Percentiles rank a stretch among this genome's conserved stretches.
Evolutionary conservation across 2,797 vertebrate species (phyloP).

Genomic region (Cuculus canorus): DNA sequence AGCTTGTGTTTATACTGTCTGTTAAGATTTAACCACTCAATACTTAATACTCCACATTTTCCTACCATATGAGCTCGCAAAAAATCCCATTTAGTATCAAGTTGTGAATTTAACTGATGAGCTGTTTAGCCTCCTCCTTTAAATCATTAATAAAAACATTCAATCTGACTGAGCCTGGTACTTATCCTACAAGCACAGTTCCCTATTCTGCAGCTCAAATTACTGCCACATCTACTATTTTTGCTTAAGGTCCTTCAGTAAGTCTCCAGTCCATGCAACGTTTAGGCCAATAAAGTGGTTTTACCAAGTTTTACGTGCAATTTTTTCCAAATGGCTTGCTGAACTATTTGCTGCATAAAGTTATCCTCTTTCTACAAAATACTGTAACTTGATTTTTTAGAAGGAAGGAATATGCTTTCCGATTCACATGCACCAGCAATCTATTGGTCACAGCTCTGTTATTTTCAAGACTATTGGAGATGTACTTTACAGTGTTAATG

Average conservation of each 20-base stretch:
- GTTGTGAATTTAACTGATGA: neutral
- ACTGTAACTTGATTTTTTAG: neutral
- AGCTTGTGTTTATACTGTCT: neutral
- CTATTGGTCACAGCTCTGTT: neutral
- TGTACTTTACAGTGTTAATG: neutral
- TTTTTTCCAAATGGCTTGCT: conserved; percentile 27
- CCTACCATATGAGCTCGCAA: neutral
- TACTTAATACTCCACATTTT: neutral
- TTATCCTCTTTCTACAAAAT: neutral
- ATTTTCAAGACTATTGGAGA: neutral
- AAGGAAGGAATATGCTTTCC: neutral
- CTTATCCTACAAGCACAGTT: neutral
- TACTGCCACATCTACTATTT: conserved; percentile 53
- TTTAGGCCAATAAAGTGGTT: neutral
- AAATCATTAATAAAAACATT: neutral
- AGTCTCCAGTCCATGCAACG: neutral
- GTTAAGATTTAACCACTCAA: neutral
- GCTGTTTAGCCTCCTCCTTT: neutral
- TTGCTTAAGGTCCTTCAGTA: conserved; percentile 14
- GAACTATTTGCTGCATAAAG: neutral
- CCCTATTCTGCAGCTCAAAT: conserved; percentile 9
- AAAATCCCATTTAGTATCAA: neutral
- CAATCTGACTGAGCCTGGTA: neutral
- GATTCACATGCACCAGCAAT: neutral
- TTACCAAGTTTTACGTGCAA: neutral